Evolutionary conservation across 2,113 vertebrate genomes (phyloP), one percentile per base, ranked within the genome.

Genomic region (Upupa epops): DNA sequence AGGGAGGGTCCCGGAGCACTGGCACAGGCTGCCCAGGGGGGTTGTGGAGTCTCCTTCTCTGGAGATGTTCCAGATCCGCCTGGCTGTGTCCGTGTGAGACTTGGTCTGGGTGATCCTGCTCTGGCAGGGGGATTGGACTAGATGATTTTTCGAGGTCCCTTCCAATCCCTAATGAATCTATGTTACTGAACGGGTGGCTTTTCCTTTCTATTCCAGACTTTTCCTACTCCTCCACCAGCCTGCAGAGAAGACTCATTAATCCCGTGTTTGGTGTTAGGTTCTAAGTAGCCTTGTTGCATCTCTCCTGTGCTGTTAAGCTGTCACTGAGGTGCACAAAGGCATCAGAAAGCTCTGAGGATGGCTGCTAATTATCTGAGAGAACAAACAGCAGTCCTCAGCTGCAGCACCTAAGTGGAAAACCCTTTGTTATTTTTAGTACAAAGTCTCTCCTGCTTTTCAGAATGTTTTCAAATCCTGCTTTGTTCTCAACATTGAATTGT

Each of bases 321-420:
- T 40, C 95, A 75, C 78, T 75, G 79, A 52, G 2, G 1, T 31
- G 71, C 61, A 61, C 79, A 55, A 73, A 95, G 63, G 86, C 90
- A 25, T 58, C 76, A 40, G 81, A 88, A 81, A 46, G 83, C 94
- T 88, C 84, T 37, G 90, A 86, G 78, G 93, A 60, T 12, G 12
- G 63, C 79, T 70, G 88, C 90, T 94, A 91, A 91, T 96, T 89
- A 89, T 93, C 94, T 72, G 17, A 2, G 52, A 8, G 46, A 90
- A 70, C 90, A 95, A 94, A 91, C 82, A 83, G 73, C 5, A 9
- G 68, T 69, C 88, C 92, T 92, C 95, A 86, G 88, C 92, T 58
- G 68, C 36, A 90, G 59, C 72, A 7, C 60, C 88, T 89, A 60
- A 5, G 26, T 52, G 46, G 87, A 85, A 93, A 96, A 91, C 34